Conservation (phyloP, 92 coral and sea anemone species). For the Scolanthus callimorphus region DNA sequence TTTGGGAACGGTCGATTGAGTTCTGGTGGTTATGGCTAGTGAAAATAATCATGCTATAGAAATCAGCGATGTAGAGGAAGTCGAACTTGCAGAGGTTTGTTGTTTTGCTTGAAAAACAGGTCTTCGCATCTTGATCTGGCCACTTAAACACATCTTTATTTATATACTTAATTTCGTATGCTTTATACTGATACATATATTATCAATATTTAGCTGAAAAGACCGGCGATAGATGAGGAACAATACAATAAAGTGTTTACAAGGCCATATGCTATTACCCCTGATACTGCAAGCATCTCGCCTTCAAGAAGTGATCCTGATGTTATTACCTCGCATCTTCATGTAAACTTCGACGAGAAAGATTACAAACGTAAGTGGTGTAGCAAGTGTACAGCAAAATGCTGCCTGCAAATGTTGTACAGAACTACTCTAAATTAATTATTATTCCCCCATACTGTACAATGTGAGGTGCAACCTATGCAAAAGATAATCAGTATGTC, state of each 20-base stretch:
- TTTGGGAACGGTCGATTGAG: slow-evolving; percentile 7
- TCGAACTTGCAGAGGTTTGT: not conserved
- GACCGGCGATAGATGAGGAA: slow-evolving; percentile 37
- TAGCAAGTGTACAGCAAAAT: too few relatives aligned
- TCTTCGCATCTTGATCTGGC: too few relatives aligned
- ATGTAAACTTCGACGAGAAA: slow-evolving; percentile 77
- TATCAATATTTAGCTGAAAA: slow-evolving; percentile 19
- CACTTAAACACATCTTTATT: too few relatives aligned
- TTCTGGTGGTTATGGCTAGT: slow-evolving; percentile 31
- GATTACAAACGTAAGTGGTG: slow-evolving; percentile 72
- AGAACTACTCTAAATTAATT: too few relatives aligned
- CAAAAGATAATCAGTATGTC: too few relatives aligned
- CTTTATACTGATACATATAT: too few relatives aligned
- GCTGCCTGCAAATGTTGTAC: too few relatives aligned
- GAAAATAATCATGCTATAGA: not conserved
- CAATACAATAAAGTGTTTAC: slow-evolving; percentile 70
- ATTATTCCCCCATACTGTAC: too few relatives aligned
- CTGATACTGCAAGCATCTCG: slow-evolving; percentile 23
- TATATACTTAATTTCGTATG: too few relatives aligned
- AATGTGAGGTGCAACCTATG: too few relatives aligned
- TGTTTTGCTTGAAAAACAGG: too few relatives aligned
- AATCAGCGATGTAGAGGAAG: slow-evolving; percentile 7
- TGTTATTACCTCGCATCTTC: slow-evolving; percentile 64
- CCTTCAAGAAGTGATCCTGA: slow-evolving; percentile 28
- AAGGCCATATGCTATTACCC: slow-evolving; percentile 41